Percentiles rank a stretch among this genome's conserved stretches.
phyloP scores from a whole-genome alignment of 2,113 vertebrate genomes.

The Corydoras maculifer region DNA sequence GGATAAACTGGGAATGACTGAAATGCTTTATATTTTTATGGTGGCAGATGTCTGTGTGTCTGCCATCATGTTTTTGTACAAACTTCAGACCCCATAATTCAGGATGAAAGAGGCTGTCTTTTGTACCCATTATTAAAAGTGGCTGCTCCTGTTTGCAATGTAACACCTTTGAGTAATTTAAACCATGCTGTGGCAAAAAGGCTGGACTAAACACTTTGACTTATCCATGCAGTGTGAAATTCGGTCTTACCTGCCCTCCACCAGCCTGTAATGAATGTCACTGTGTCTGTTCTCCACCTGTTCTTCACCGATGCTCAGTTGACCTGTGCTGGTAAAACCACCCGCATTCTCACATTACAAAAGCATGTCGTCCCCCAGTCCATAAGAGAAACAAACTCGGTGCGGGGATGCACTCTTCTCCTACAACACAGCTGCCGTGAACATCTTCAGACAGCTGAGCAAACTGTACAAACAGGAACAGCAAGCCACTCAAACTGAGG shows the following conservation, averaged over 20 bases:
- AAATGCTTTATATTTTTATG: too few relatives aligned
- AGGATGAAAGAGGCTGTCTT: not conserved
- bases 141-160: not conserved
- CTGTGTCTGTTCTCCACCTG: constrained; percentile 27
- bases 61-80: not conserved
- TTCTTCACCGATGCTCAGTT: constrained; percentile 48
- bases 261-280: constrained; percentile 23
- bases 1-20: too few relatives aligned
- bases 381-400: constrained; percentile 25
- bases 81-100: not conserved
- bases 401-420: constrained; percentile 10
- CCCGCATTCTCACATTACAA: constrained; percentile 55
- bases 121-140: not conserved
- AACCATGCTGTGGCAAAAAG: constrained; percentile 16
- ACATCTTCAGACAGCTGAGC: constrained; percentile 57
- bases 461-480: constrained; percentile 41
- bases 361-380: constrained; percentile 50
- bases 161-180: constrained; percentile 17
- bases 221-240: constrained; percentile 33
- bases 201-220: constrained; percentile 4
- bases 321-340: constrained; percentile 49
- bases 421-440: constrained; percentile 42
- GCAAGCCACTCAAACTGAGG: constrained; percentile 5
- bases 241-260: constrained; percentile 29
- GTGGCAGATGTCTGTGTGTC: too few relatives aligned